phyloP scores from a whole-genome alignment of 2,888 invertebrate genomes.

The Glaucopsyche alexis region DNA sequence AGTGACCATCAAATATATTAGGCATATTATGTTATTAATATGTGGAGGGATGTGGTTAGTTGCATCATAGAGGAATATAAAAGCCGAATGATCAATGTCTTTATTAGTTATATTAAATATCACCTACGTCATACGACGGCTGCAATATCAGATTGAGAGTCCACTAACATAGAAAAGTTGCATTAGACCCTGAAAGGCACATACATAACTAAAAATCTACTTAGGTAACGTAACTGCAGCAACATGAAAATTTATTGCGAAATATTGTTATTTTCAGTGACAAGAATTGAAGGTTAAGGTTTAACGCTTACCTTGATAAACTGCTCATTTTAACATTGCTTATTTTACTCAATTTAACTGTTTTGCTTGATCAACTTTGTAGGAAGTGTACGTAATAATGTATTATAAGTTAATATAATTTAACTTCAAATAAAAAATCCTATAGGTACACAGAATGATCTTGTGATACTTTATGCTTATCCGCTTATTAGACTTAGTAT shows the following conservation, averaged over 20 bases:
- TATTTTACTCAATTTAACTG: not conserved
- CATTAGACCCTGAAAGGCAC: conserved; percentile 34
- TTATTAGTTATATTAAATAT: not conserved
- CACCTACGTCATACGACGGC: conserved; percentile 3
- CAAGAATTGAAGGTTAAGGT: conserved; percentile 9
- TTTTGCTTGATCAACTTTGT: not conserved
- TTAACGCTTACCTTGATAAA: conserved; percentile 34
- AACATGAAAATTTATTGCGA: conserved; percentile 28
- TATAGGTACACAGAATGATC: not conserved
- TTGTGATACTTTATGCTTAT: not conserved
- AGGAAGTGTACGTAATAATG: not conserved
- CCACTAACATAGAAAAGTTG: conserved; percentile 14
- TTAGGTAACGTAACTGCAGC: conserved; percentile 16
- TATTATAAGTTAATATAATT: not conserved
- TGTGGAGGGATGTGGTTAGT: not conserved
- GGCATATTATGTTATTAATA: not conserved
- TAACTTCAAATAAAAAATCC: not conserved
- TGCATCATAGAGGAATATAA: not conserved
- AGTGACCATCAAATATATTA: not conserved
- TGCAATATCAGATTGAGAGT: not conserved
- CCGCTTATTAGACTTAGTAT: not conserved
- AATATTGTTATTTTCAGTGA: conserved; percentile 2
- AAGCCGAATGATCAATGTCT: not conserved
- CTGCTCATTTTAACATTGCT: conserved; percentile 32
- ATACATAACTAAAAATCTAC: conserved; percentile 29